phyloP scores from a whole-genome alignment of 2,888 invertebrate genomes.

The Calameuta filiformis region DNA sequence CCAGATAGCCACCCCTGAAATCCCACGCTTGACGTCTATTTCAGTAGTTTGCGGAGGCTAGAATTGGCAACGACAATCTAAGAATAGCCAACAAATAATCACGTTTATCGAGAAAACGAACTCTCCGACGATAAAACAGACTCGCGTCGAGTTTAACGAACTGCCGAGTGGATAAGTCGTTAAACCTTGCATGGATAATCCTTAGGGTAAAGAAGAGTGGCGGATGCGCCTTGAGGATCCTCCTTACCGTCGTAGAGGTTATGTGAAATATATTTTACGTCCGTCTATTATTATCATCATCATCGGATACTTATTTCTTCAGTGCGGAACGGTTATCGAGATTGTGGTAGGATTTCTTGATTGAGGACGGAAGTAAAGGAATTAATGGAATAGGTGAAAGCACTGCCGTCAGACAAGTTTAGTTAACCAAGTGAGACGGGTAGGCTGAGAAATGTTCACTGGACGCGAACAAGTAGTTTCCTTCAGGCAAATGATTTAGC shows the following conservation, averaged over 20 bases:
- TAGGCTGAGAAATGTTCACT: not conserved
- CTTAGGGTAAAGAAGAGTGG: not conserved
- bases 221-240: not conserved
- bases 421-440: not conserved
- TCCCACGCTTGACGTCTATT: not conserved
- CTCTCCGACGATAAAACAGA: not conserved
- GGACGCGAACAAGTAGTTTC: not conserved
- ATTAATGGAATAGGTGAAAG: conserved; percentile 13
- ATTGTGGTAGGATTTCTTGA: not conserved
- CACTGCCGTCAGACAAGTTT: not conserved
- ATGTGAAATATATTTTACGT: not conserved
- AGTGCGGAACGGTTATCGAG: not conserved
- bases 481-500: not conserved
- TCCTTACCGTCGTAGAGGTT: not conserved
- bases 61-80: not conserved
- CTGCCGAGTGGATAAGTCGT: not conserved
- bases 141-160: not conserved
- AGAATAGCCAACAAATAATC: not conserved
- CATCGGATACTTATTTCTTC: not conserved
- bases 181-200: not conserved
- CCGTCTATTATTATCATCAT: not conserved
- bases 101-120: not conserved
- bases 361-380: not conserved
- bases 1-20: not conserved
- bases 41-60: not conserved